Conservation (phyloP, 2,797 vertebrate genomes). For the Sebastes dallii region DNA sequence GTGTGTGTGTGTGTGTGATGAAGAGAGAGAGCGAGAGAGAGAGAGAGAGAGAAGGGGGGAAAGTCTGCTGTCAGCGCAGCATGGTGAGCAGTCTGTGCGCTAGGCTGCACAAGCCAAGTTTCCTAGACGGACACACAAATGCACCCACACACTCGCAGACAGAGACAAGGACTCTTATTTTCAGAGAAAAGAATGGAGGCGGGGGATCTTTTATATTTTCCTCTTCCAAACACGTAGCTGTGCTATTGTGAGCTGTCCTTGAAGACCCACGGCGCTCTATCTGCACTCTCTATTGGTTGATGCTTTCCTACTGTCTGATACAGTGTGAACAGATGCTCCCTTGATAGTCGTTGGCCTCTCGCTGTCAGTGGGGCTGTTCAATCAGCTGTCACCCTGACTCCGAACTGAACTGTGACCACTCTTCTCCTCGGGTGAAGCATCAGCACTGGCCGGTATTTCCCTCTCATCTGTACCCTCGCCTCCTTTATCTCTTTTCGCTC, state of each 20-base stretch:
- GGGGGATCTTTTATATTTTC: conserved; percentile 74
- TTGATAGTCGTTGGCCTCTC: conserved; percentile 84
- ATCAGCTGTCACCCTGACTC: conserved; percentile 91
- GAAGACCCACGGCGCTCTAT: conserved; percentile 63
- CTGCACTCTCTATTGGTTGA: conserved; percentile 49
- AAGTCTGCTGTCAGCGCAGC: conserved; percentile 70
- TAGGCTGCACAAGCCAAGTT: conserved; percentile 73
- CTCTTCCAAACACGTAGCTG: conserved; percentile 70
- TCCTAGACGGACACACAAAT: conserved; percentile 75
- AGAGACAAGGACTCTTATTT: conserved; percentile 72
- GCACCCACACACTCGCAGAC: conserved; percentile 73
- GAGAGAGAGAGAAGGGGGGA: conserved; percentile 16
- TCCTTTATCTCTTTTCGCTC: conserved; percentile 50
- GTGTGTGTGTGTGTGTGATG: conserved; percentile 32
- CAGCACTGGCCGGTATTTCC: conserved; percentile 69
- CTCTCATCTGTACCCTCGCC: conserved; percentile 53
- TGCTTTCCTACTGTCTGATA: conserved; percentile 64
- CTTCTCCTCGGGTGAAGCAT: conserved; percentile 85
- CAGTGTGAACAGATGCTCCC: conserved; percentile 87
- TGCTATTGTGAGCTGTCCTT: conserved; percentile 77
- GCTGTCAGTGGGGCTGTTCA: conserved; percentile 89
- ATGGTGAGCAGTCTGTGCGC: conserved; percentile 76
- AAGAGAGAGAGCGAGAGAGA: conserved; percentile 23
- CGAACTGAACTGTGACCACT: conserved; percentile 81
- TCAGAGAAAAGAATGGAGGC: conserved; percentile 67